Evolutionary conservation across 2,113 vertebrate species (phyloP), one percentile per base, ranked within the genome.

Genomic region (Thamnaconus septentrionalis): DNA sequence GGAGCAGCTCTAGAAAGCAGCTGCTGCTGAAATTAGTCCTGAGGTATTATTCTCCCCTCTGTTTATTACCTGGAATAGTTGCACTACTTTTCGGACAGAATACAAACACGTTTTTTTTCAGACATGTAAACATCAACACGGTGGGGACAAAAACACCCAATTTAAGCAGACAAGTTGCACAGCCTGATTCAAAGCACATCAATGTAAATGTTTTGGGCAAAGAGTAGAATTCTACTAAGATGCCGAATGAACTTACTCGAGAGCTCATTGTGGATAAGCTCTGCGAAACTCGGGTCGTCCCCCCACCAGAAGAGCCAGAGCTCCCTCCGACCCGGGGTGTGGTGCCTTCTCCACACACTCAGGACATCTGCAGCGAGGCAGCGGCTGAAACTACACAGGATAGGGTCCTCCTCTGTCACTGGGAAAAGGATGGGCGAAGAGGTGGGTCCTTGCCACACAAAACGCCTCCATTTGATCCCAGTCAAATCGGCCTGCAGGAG

Each of bases 271-370:
- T 99, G 97, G 88, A 99, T 98, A 66, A 99, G 94, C 74, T 98
- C 96, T n/a, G 95, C 92, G 74, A 99, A 99, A 90, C 91, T 97
- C 73, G 96, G 97, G 87, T 98, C 96, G 66, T 99, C 96, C 49
- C 97, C 97, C 97, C 97, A 99, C 97, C 97, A 99, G 89, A 99
- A 99, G 80, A 99, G 94, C 97, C 96, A 98, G 56, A 99, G 93
- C 83, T 99, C 96, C 71, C 96, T 91, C 73, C 96, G 96, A 53
- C 97, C 97, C 0, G 95, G 95, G 64, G 93, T 93, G 90, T 96
- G 95, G 91, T 98, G 96, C 67, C 97, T 89, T 56, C 96, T 92
- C 97, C 97, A 99, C 67, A 99, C 97, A 10, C 96, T 96, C 83
- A 99, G 91, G 69, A 99, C 94, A 57, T 99, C 96, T 39, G 96